Conservation (phyloP, 2,797 vertebrate species). For the Eulemur rubriventer region DNA sequence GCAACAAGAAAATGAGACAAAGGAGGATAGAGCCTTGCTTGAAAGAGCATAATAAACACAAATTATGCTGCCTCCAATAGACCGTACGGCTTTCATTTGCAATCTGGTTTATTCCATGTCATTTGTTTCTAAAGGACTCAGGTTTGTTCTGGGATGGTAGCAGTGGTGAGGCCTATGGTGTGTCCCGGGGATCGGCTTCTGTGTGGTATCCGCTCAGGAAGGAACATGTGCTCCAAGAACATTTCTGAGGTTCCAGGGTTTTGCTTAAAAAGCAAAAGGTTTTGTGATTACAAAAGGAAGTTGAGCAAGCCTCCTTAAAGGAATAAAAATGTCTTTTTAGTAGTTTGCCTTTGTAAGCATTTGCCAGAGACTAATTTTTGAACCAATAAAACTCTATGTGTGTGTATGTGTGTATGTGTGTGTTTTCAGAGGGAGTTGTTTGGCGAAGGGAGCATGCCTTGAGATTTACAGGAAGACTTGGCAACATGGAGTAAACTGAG, state of each 20-base stretch:
- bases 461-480: constrained; percentile 70
- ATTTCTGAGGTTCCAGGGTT: constrained; percentile 13
- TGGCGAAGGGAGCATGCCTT: constrained; percentile 52
- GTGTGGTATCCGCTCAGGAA: background rate
- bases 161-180: background rate
- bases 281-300: background rate
- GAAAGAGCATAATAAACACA: constrained; percentile 58
- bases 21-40: background rate
- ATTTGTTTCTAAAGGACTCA: constrained; percentile 60
- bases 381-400: constrained; percentile 37
- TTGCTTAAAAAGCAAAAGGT: constrained; percentile 15
- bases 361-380: constrained; percentile 57
- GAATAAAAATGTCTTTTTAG: background rate
- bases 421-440: constrained; percentile 57
- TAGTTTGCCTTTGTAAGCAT: constrained; percentile 44
- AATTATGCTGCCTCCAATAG: constrained; percentile 41
- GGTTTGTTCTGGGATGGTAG: constrained; percentile 37
- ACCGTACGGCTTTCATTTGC: background rate
- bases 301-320: background rate
- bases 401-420: background rate
- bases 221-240: background rate
- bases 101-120: constrained; percentile 70
- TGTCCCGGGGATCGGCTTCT: background rate
- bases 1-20: constrained; percentile 68
- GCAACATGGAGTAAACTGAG: constrained; percentile 44